Percentiles rank a stretch among this genome's conserved stretches.
Evolutionary conservation across 2,888 invertebrate species (phyloP).

Genomic region (Odontocerum albicorne): DNA sequence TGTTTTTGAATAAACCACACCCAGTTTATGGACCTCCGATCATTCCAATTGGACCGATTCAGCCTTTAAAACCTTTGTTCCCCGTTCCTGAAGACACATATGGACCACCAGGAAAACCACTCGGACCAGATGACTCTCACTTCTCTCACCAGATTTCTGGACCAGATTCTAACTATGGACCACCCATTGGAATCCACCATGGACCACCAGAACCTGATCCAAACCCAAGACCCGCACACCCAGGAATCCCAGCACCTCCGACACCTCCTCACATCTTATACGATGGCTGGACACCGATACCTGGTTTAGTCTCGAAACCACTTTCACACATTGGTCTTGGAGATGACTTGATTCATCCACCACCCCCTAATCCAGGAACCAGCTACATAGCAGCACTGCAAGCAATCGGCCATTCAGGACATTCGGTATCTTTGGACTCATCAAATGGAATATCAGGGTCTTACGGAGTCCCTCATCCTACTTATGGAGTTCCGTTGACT

Average conservation of each 20-base stretch:
- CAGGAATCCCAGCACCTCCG: constrained; percentile 72
- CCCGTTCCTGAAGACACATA: constrained; percentile 51
- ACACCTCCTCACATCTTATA: constrained; percentile 75
- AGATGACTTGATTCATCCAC: constrained; percentile 35
- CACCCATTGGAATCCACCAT: constrained; percentile 48
- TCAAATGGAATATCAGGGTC: constrained; percentile 44
- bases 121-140: constrained; percentile 48
- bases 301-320: constrained; percentile 58
- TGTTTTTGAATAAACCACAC: constrained; percentile 41
- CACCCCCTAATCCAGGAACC: constrained; percentile 39
- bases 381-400: constrained; percentile 27
- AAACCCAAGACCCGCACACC: constrained; percentile 63
- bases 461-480: constrained; percentile 52
- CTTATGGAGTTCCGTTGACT: constrained; percentile 4
- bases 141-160: constrained; percentile 46
- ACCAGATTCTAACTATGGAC: constrained; percentile 44
- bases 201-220: constrained; percentile 63
- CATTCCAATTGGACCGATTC: constrained; percentile 43
- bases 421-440: constrained; percentile 4
- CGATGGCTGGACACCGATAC: constrained; percentile 86
- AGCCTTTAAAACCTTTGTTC: constrained; percentile 52
- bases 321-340: constrained; percentile 32
- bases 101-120: constrained; percentile 52
- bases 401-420: constrained; percentile 16
- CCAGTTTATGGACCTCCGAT: constrained; percentile 48